Base-by-base conservation (phyloP, 2,888 invertebrate species). In the Gastracanthus pulcherrimus region DNA sequence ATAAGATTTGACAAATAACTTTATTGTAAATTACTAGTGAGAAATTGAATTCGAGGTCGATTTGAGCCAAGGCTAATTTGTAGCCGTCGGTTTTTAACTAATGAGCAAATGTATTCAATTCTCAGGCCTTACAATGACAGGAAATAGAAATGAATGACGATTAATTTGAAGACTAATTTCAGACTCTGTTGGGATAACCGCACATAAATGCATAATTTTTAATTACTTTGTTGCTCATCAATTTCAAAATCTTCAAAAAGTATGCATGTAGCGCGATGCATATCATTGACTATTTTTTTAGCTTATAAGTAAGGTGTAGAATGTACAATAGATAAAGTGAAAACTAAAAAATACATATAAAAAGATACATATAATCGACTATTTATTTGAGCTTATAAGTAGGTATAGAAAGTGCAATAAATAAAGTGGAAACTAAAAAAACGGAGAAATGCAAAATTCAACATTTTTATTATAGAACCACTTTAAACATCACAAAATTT, bases 41-140 rank as follows among this genome's bases (percentile, higher is more conserved):
- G 9, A 67, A 55, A 23, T 41, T 31, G 7, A 58, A 31, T 58
- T 69, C 19, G 34, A 13, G 45, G n/a, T 4, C 60, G 45, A 60
- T 77, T 19, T 19, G 62, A 45, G 70, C 48, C 77, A 77, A 70
- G 62, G 77, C 29, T 36, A 19, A 51, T 77, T 70, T 69, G n/a
- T 45, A 45, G n/a, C 13, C 2, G n/a, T 45, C 4, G 2, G 11
- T 19, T 23, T 23, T 51, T 23, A 1, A 6, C 3, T 6, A 5
- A 11, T 23, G 7, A 2, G 34, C 23, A 72, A 58, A 55, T 71
- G 3, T 60, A 64, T 78, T 64, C 64, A 38, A 55, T 78, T 78
- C 64, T 51, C 62, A 78, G 1, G 29, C 34, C 26, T 29, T 26
- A 74, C 72, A 79, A 79, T 64, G 67, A 41, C 36, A 29, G 74